These are phyloP conservation scores for Rhagoletis pomonella DNA, from an alignment of 1,140 invertebrate genomes.

Conservation along the genomic window DNA sequence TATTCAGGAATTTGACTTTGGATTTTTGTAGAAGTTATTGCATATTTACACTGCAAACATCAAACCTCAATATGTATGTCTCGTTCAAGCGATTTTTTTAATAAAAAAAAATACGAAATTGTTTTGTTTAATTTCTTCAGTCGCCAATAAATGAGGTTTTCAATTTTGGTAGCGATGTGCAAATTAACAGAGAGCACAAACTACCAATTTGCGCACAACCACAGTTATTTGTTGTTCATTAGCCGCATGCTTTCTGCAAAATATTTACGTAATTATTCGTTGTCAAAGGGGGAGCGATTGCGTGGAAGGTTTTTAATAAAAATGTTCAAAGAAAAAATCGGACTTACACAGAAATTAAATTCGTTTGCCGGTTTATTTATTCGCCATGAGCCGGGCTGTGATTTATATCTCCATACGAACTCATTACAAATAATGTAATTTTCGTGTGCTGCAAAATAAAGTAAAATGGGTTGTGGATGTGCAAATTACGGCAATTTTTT, in stretches of 20 bases:
- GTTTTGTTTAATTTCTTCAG: too few relatives aligned
- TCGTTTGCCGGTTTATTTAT: background rate
- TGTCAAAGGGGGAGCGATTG: background rate
- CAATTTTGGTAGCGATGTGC: background rate
- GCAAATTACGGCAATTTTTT: background rate
- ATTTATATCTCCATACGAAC: background rate
- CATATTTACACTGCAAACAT: too few relatives aligned
- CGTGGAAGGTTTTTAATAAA: background rate
- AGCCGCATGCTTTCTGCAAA: background rate
- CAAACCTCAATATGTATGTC: too few relatives aligned
- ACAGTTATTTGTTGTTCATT: background rate
- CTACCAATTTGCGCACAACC: background rate
- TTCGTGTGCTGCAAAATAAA: background rate
- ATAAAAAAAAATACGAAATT: too few relatives aligned
- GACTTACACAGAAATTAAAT: background rate
- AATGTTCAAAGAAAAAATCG: background rate
- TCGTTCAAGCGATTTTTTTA: too few relatives aligned
- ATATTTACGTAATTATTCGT: background rate
- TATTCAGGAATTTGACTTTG: too few relatives aligned
- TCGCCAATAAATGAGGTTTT: background rate
- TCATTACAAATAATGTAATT: background rate
- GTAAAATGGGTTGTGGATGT: background rate
- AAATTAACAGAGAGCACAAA: background rate
- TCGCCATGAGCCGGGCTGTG: background rate
- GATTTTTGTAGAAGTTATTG: too few relatives aligned